A percentile compares a stretch with the other conserved stretches of the same genome.
These are phyloP conservation scores for Halyomorpha halys DNA, from an alignment of 1,140 invertebrate genomes.

Conservation along the genomic window DNA sequence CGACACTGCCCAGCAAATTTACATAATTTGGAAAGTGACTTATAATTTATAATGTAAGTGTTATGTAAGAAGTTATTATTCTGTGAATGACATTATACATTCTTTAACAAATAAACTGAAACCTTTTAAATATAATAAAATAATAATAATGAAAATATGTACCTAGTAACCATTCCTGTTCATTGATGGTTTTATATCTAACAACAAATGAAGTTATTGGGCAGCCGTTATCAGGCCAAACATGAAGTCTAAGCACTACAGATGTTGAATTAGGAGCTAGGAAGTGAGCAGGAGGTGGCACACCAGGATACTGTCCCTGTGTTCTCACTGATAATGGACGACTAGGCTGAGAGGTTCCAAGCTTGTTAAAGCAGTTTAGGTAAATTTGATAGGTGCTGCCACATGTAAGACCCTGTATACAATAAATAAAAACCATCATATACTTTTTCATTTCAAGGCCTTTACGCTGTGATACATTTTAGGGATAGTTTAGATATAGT, in stretches of 20 bases:
- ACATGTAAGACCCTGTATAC: constrained; percentile 48
- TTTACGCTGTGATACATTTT: too few relatives aligned
- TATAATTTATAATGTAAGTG: too few relatives aligned
- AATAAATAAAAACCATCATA: too few relatives aligned
- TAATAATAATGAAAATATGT: constrained; percentile 23
- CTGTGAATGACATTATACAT: too few relatives aligned
- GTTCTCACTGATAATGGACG: constrained; percentile 56
- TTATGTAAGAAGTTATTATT: too few relatives aligned
- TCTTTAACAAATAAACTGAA: too few relatives aligned
- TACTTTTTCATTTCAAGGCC: too few relatives aligned
- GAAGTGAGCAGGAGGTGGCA: constrained; percentile 50
- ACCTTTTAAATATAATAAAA: too few relatives aligned
- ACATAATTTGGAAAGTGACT: too few relatives aligned
- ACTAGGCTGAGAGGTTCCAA: constrained; percentile 58
- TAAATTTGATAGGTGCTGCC: constrained; percentile 65
- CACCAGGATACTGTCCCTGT: constrained; percentile 57
- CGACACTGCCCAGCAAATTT: too few relatives aligned
- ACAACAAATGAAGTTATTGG: constrained; percentile 64
- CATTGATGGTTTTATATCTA: constrained; percentile 52
- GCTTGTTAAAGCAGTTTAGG: constrained; percentile 58
- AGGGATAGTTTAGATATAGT: too few relatives aligned
- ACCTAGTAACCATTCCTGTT: constrained; percentile 49
- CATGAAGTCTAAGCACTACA: constrained; percentile 54
- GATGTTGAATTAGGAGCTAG: constrained; percentile 60
- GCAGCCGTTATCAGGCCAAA: constrained; percentile 72